Conservation (phyloP, 2,888 invertebrate genomes). For the Tromatobia lineatoria region DNA sequence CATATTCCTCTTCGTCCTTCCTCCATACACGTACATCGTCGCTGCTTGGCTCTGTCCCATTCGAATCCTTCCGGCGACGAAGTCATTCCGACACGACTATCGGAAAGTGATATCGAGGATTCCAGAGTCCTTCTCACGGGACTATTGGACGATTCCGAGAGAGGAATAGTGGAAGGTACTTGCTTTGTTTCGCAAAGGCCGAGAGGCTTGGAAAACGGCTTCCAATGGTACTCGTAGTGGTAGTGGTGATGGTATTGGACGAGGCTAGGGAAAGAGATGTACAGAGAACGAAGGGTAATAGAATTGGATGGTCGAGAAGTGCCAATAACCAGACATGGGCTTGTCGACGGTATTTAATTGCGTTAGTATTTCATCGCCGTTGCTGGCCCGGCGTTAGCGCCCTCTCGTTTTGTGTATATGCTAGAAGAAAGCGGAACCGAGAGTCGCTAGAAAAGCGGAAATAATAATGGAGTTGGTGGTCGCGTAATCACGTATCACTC, state of each 20-base stretch:
- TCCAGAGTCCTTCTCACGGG: slow-evolving; percentile 74
- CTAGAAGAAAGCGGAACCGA: slow-evolving; percentile 38
- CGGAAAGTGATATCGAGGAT: slow-evolving; percentile 81
- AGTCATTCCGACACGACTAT: slow-evolving; percentile 72
- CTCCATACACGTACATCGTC: slow-evolving; percentile 18
- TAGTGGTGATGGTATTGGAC: slow-evolving; percentile 63
- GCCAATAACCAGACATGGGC: slow-evolving; percentile 82
- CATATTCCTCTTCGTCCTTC: slow-evolving; percentile 17
- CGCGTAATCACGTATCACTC: slow-evolving; percentile 52
- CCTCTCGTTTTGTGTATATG: slow-evolving; percentile 65
- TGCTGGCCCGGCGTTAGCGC: slow-evolving; percentile 65
- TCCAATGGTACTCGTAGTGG: slow-evolving; percentile 51
- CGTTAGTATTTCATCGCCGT: slow-evolving; percentile 82
- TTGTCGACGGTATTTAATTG: slow-evolving; percentile 83
- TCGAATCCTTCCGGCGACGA: slow-evolving; percentile 55
- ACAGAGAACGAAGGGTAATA: slow-evolving; percentile 78
- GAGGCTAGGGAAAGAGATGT: slow-evolving; percentile 63
- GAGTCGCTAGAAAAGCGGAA: slow-evolving; percentile 21
- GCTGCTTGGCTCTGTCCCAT: slow-evolving; percentile 24
- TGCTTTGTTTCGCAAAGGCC: slow-evolving; percentile 74
- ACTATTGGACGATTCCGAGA: slow-evolving; percentile 75
- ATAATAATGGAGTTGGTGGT: slow-evolving; percentile 35
- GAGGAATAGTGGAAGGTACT: slow-evolving; percentile 62
- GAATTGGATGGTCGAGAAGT: slow-evolving; percentile 82
- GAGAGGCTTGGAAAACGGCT: slow-evolving; percentile 44